Evolutionary conservation across 23 tunicate species (phyloP), one percentile per base, ranked within the genome.

Genomic region (Ciona savignyi): DNA sequence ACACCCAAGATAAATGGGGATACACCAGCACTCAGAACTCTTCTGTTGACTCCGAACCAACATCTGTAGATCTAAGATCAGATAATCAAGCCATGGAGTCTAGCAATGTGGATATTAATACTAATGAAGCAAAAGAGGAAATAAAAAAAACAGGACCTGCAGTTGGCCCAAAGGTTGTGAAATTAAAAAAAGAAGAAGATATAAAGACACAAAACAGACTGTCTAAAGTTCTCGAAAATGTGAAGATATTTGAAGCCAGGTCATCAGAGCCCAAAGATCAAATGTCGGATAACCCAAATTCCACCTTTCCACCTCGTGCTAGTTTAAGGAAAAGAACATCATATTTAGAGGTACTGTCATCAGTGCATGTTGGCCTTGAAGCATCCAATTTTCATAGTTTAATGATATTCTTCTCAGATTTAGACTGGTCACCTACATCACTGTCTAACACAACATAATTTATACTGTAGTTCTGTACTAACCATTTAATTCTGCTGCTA

Each of bases 211-310:
- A 67, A 31, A 82, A 82, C 70, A 65, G 87, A 11, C 70, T 74
- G 62, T 89, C 96, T 11, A 89, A 78, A 49, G 96, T 89, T 27
- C 75, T 89, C 22, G 96, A 86, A 23, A 89, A 89, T 66, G 96
- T 89, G 11, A 89, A 83, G 60, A 42, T 83, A 61, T 89, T 89
- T 65, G 96, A 89, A 74, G 63, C 83, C 1, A 79, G 63, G 32
- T 74, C 71, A 19, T 78, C 62, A 30, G 72, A 25, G 3, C 62
- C 11, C 3, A 76, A 27, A 26, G 9, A 63, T 11, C 67, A 11
- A 22, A 20, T n/a, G 22, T 6, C 67, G 28, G 35, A 56, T 2
- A 25, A 9, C 6, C 23, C 26, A 9, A 4, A 11, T n/a, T 23
- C 67, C 26, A 15, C 15, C 15, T 9, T 56, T 24, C 74, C 74